These are phyloP conservation scores for Trematocara macrostoma DNA, from an alignment of 2,113 vertebrate genomes.

Conservation along the genomic window DNA sequence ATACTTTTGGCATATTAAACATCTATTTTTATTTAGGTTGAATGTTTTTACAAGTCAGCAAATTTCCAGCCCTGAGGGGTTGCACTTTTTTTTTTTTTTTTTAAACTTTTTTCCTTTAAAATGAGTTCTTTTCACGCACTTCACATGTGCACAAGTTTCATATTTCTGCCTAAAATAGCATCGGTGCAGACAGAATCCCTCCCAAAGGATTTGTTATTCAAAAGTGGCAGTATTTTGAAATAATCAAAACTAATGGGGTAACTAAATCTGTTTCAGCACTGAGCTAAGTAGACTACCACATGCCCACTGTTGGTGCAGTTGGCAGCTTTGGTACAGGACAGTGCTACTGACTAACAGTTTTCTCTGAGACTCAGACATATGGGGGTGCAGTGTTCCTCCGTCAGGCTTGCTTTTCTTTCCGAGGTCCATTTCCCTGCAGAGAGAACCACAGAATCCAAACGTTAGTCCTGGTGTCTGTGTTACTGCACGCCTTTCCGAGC, in stretches of 20 bases:
- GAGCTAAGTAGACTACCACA: slow-evolving; percentile 27
- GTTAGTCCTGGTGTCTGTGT: slow-evolving; percentile 30
- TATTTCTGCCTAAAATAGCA: slow-evolving; percentile 16
- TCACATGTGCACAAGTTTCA: background rate
- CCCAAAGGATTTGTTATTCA: slow-evolving; percentile 14
- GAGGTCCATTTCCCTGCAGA: slow-evolving; percentile 23
- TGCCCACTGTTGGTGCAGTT: background rate
- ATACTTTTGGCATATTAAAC: background rate
- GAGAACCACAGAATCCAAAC: slow-evolving; percentile 62
- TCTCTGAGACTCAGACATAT: slow-evolving; percentile 42
- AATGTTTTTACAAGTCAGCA: background rate
- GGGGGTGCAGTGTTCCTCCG: slow-evolving; percentile 19
- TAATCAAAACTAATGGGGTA: slow-evolving; percentile 19
- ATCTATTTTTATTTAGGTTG: background rate
- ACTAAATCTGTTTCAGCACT: slow-evolving; percentile 26
- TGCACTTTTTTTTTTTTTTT: background rate
- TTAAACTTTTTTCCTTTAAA: background rate
- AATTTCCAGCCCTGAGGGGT: background rate
- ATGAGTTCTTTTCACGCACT: background rate
- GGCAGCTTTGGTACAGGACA: slow-evolving; percentile 5
- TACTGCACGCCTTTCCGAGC: slow-evolving; percentile 47
- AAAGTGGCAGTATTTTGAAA: slow-evolving; percentile 15
- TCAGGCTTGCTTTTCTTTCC: slow-evolving; percentile 61
- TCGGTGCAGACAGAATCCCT: background rate
- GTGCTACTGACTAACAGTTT: slow-evolving; percentile 45